These are phyloP conservation scores for Burhinus bistriatus DNA, from an alignment of 2,113 vertebrate species.

Conservation along the genomic window DNA sequence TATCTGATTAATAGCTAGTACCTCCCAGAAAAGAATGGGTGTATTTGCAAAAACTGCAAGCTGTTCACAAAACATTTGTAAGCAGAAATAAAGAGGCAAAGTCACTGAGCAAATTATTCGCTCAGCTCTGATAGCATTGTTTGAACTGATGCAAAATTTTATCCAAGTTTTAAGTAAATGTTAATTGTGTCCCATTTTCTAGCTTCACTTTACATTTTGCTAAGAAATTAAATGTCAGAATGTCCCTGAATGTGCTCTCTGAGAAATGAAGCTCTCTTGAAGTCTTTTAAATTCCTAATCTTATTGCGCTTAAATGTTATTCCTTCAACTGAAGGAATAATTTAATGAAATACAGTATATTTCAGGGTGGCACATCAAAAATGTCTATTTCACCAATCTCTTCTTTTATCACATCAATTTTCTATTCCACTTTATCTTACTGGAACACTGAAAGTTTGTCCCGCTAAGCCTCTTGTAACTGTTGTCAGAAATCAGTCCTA, in stretches of 20 bases:
- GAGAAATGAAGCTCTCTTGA: constrained; percentile 36
- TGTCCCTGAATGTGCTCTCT: background rate
- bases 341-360: background rate
- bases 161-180: background rate
- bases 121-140: background rate
- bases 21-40: background rate
- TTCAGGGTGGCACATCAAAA: background rate
- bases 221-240: constrained; percentile 51
- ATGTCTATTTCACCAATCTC: background rate
- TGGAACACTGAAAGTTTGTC: background rate
- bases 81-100: background rate
- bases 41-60: background rate
- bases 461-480: background rate
- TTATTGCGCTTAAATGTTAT: background rate
- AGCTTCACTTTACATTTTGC: background rate
- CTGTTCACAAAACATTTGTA: background rate
- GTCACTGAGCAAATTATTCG: background rate
- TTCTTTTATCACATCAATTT: background rate
- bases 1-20: background rate
- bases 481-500: background rate
- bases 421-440: background rate
- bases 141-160: background rate
- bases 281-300: constrained; percentile 31
- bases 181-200: constrained; percentile 35
- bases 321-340: constrained; percentile 5